phyloP scores from a whole-genome alignment of 64 coral and sea anemone genomes.

The Platygyra sinensis region DNA sequence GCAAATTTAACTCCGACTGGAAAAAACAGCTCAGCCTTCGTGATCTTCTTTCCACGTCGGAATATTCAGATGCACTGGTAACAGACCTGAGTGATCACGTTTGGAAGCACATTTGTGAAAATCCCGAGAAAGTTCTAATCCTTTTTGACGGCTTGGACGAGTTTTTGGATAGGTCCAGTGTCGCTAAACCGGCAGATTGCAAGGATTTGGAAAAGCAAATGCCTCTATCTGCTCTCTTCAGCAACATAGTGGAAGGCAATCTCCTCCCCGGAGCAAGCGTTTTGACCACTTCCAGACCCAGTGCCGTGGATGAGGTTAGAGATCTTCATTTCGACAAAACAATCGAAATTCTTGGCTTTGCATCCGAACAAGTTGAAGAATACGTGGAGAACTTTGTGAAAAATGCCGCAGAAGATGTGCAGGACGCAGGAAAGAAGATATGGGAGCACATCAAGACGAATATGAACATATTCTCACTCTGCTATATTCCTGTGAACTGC shows the following conservation, averaged over 20 bases:
- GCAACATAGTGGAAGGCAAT: conserved; percentile 6
- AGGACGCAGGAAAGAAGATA: neutral
- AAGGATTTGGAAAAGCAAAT: neutral
- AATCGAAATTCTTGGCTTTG: conserved; percentile 69
- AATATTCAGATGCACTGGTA: neutral
- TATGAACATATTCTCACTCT: conserved; percentile 52
- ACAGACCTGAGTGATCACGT: conserved; percentile 25
- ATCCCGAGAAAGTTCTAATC: conserved; percentile 45
- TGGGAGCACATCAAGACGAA: conserved; percentile 23
- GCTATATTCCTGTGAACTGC: conserved; percentile 73
- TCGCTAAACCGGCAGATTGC: too few species aligned
- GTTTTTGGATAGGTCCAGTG: neutral
- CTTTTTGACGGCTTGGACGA: conserved; percentile 78
- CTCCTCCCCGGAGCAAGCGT: conserved; percentile 17
- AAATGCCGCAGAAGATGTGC: conserved; percentile 2
- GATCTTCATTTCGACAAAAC: conserved; percentile 27
- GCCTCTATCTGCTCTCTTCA: conserved; percentile 10
- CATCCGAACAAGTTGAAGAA: conserved; percentile 39
- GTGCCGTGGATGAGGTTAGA: conserved; percentile 1
- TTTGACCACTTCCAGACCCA: conserved; percentile 60
- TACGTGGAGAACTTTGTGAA: conserved; percentile 51
- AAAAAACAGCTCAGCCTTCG: neutral
- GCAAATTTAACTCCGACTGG: neutral
- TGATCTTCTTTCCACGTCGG: neutral
- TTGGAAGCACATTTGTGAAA: conserved; percentile 14